A percentile compares a stretch with the other conserved stretches of the same genome.
phyloP scores from a whole-genome alignment of 2,888 invertebrate genomes.

The Drosophila flavopinicola region DNA sequence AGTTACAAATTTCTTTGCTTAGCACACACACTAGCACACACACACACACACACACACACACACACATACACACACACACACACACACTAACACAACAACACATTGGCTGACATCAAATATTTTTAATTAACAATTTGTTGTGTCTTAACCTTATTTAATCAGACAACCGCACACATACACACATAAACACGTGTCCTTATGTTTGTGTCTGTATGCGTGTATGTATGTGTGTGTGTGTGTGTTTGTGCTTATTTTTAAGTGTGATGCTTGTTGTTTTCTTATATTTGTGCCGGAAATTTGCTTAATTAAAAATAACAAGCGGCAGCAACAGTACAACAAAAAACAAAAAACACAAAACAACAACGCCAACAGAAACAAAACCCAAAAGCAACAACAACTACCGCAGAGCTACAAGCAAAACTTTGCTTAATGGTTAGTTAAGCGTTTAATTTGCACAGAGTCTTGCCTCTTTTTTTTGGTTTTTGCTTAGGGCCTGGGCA shows the following conservation, averaged over 20 bases:
- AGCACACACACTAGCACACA: no score
- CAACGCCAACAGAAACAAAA: no score
- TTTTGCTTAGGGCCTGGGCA: no score
- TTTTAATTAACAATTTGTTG: constrained; percentile 70
- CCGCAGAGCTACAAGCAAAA: constrained; percentile 75
- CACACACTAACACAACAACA: not conserved
- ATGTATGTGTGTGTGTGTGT: no score
- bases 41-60: constrained; percentile 2
- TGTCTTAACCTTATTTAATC: constrained; percentile 44
- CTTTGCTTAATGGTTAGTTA: constrained; percentile 77
- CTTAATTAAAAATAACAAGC: constrained; percentile 77
- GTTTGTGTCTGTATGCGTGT: no score
- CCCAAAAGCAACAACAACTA: constrained; percentile 37
- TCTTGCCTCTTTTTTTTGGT: constrained; percentile 17
- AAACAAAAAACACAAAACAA: no score
- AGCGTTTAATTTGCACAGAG: constrained; percentile 72
- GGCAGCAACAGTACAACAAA: constrained; percentile 45
- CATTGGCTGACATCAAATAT: constrained; percentile 44
- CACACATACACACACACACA: not conserved
- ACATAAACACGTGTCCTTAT: not conserved
- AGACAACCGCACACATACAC: constrained; percentile 11
- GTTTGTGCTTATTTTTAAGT: constrained; percentile 47
- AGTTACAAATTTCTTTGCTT: constrained; percentile 35
- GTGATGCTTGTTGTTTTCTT: constrained; percentile 56
- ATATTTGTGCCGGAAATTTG: constrained; percentile 72